Base-by-base conservation (phyloP, 2,888 invertebrate genomes). In the Latrodectus elegans region DNA sequence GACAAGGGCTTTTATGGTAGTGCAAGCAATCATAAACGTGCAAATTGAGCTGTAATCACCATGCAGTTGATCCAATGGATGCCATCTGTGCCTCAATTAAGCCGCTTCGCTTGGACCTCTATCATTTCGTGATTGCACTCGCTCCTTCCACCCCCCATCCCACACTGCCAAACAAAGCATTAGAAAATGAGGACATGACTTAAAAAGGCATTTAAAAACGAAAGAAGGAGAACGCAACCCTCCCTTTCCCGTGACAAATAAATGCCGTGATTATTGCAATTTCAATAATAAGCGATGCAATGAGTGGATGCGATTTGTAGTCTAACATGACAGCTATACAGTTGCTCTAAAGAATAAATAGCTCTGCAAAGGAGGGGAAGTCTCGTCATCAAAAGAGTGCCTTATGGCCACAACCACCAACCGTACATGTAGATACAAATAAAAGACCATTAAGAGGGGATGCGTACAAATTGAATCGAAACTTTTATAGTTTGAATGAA, bases 61-160 rank as follows among this genome's bases (percentile, higher is more conserved):
- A 86, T 74, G 81, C 84, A 76, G 71, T 84, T 75, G 84, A 73
- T 70, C 74, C 84, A 79, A 84, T 84, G 79, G 75, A 84, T 88
- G 88, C 88, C 88, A 88, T 88, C 88, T 88, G 88, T 83, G 64
- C 84, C 75, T 84, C 88, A 88, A 88, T 88, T 88, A 88, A 84
- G 79, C 82, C 82, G 72, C 77, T 81, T 87, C 77, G 82, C 82
- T 51, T 67, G 68, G 82, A 83, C 88, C 64, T 88, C 79, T 60
- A 68, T 78, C 77, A 78, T 78, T 78, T 77, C 78, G 87, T 77
- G 82, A 82, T 78, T 77, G 22, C 74, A 49, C 49, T 68, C 79
- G 22, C 17, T 75, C 71, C 75, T 80, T 64, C 76, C 79, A 38
- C 38, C 72, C 71, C 49, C 22, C 71, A 14, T n/a, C 22, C 51